These are phyloP conservation scores for Sitobion miscanthi DNA, from an alignment of 1,140 invertebrate genomes.

Conservation along the genomic window DNA sequence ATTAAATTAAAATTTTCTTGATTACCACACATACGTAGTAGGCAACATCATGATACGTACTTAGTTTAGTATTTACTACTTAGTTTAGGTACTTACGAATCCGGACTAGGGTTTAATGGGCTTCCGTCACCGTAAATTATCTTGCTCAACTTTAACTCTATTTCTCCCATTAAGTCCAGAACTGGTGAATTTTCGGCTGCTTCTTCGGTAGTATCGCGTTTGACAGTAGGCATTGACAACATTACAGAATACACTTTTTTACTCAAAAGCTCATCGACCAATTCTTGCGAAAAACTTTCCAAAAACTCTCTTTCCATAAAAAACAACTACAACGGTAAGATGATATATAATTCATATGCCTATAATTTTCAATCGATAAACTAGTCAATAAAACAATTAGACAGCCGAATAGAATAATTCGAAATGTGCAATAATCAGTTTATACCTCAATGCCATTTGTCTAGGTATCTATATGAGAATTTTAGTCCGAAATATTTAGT, in stretches of 20 bases:
- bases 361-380: not conserved
- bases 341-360: not conserved
- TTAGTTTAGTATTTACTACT: not conserved
- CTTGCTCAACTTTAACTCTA: not conserved
- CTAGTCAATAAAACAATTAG: too few relatives aligned
- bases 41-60: not conserved
- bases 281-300: not conserved
- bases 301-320: not conserved
- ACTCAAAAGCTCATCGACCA: not conserved
- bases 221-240: not conserved
- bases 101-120: not conserved
- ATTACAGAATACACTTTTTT: constrained; percentile 20
- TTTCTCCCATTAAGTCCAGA: constrained; percentile 54
- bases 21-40: too few relatives aligned
- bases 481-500: not conserved
- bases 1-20: too few relatives aligned
- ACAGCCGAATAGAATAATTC: not conserved
- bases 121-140: constrained; percentile 45
- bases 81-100: not conserved
- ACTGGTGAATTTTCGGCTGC: constrained; percentile 51
- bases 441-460: not conserved
- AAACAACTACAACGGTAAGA: not conserved
- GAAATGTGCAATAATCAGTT: not conserved
- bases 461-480: not conserved
- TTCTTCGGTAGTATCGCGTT: not conserved